phyloP scores from a whole-genome alignment of 2,113 vertebrate species.

The Reinhardtius hippoglossoides region DNA sequence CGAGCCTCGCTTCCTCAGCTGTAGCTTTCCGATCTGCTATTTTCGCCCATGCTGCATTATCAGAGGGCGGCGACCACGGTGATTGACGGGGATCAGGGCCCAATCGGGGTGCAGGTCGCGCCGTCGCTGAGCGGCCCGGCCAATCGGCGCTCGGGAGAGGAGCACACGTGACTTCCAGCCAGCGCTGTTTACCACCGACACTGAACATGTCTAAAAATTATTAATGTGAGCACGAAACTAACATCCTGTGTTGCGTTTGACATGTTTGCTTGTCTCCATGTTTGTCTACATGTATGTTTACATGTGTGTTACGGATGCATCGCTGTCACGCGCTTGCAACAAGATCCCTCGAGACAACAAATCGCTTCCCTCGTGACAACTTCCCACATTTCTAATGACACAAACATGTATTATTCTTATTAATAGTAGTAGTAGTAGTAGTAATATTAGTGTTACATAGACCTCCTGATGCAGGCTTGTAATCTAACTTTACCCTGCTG shows the following conservation, averaged over 20 bases:
- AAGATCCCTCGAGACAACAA: background rate
- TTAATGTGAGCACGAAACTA: background rate
- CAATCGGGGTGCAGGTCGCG: constrained; percentile 59
- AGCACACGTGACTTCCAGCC: constrained; percentile 64
- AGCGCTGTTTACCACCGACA: constrained; percentile 69
- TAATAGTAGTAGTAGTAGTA: background rate
- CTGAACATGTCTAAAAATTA: constrained; percentile 6
- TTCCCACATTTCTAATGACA: background rate
- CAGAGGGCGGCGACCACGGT: constrained; percentile 65
- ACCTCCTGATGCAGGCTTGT: background rate
- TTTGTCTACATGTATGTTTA: background rate
- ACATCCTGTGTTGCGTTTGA: too few species aligned
- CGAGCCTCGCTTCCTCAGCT: constrained; percentile 49
- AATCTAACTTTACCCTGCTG: background rate
- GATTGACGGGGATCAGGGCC: constrained; percentile 56
- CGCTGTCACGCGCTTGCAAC: background rate
- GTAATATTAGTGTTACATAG: too few species aligned
- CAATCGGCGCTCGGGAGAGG: constrained; percentile 60
- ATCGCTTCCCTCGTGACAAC: background rate
- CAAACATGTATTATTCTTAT: background rate
- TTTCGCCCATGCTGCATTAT: constrained; percentile 87
- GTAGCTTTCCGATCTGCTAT: constrained; percentile 73
- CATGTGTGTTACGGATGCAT: background rate
- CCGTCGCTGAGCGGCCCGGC: constrained; percentile 28
- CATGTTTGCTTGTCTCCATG: background rate